Evolutionary conservation across 1,140 invertebrate species (phyloP).

Genomic region (Samia ricini): DNA sequence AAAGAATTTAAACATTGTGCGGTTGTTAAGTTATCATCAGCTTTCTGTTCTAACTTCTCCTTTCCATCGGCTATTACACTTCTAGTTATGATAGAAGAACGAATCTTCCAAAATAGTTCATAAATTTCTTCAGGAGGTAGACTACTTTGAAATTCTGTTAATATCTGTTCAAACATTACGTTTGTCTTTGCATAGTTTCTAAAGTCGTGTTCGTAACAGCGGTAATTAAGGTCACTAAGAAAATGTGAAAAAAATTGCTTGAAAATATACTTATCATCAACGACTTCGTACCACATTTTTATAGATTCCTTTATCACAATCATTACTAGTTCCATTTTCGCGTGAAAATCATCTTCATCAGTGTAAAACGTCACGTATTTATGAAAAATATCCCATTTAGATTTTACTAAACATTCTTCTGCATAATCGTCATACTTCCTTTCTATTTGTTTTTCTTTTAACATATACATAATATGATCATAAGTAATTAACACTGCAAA

Average conservation of each 20-base stretch:
- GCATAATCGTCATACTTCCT: neutral
- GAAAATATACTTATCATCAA: conserved; percentile 18
- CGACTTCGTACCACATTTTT: conserved; percentile 28
- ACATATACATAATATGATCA: neutral
- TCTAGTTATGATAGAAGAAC: conserved; percentile 18
- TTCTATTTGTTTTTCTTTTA: neutral
- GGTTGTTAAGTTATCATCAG: neutral
- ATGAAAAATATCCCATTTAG: conserved; percentile 38
- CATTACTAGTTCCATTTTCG: conserved; percentile 25
- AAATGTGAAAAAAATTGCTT: conserved; percentile 9
- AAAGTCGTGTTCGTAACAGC: neutral
- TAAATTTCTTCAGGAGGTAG: conserved; percentile 34
- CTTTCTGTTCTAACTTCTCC: neutral
- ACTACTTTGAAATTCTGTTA: conserved; percentile 18
- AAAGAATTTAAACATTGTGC: conserved; percentile 13
- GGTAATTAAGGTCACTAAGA: conserved; percentile 4
- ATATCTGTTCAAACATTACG: conserved; percentile 15
- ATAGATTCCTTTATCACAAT: conserved; percentile 27
- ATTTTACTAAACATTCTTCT: conserved; percentile 10
- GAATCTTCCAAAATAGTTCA: conserved; percentile 25
- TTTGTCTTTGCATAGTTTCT: conserved; percentile 2
- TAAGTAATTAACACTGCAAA: neutral
- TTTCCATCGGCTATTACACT: neutral
- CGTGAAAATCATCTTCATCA: conserved; percentile 23
- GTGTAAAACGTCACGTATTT: conserved; percentile 33